phyloP scores from a whole-genome alignment of 2,888 invertebrate genomes.

The Prosopocoilus inquinatus region DNA sequence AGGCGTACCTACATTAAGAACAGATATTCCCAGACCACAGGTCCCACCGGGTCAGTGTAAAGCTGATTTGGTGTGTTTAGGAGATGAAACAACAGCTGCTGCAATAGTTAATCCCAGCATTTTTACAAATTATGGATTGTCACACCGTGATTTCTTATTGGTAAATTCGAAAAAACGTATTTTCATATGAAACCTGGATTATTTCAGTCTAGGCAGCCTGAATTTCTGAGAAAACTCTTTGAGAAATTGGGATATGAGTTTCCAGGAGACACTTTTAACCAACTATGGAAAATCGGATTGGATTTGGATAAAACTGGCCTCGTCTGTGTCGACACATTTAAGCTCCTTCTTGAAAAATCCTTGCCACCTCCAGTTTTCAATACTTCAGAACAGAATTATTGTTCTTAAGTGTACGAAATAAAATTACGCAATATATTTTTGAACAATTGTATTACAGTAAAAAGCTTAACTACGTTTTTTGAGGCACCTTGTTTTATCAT shows the following conservation, averaged over 20 bases:
- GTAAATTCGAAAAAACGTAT: conserved; percentile 27
- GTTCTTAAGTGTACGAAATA: too few species aligned
- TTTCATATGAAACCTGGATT: background rate
- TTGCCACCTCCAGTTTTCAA: conserved; percentile 54
- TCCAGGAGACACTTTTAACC: conserved; percentile 52
- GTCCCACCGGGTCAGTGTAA: conserved; percentile 35
- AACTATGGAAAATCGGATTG: conserved; percentile 55
- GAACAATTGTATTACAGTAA: too few species aligned
- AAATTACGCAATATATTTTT: too few species aligned
- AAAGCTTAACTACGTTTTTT: too few species aligned
- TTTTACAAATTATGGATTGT: conserved; percentile 48
- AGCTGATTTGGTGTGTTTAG: conserved; percentile 41
- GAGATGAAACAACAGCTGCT: conserved; percentile 42
- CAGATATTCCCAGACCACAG: conserved; percentile 34
- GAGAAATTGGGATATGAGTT: conserved; percentile 55
- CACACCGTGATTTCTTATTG: conserved; percentile 48
- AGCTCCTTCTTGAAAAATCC: conserved; percentile 36
- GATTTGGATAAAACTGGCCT: conserved; percentile 53
- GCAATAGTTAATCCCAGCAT: conserved; percentile 49
- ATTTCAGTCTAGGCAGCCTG: conserved; percentile 41
- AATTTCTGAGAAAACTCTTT: conserved; percentile 52
- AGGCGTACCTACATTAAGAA: conserved; percentile 39
- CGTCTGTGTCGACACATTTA: conserved; percentile 59
- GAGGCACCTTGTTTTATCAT: too few species aligned
- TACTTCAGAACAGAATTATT: too few species aligned